Conservation (phyloP, 2,888 invertebrate genomes). For the Melipona bicolor region DNA sequence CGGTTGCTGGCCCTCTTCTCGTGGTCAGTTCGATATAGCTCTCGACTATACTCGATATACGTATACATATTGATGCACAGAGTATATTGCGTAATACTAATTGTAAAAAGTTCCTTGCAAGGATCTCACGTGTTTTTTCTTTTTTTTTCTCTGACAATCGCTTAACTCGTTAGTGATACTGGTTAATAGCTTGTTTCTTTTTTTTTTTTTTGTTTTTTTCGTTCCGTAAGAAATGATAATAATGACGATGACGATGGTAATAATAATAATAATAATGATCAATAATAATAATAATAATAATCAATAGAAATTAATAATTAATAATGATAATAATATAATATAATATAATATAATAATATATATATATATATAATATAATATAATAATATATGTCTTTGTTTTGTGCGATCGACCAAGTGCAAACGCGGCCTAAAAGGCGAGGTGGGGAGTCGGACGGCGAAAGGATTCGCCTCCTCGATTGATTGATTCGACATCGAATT, state of each 20-base stretch:
- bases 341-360: slow-evolving; percentile 61
- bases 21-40: slow-evolving; percentile 37
- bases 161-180: slow-evolving; percentile 52
- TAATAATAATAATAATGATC: slow-evolving; percentile 69
- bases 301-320: slow-evolving; percentile 71
- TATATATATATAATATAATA: slow-evolving; percentile 60
- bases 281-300: slow-evolving; percentile 70
- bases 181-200: slow-evolving; percentile 31
- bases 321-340: slow-evolving; percentile 69
- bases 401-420: slow-evolving; percentile 75
- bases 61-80: slow-evolving; percentile 65
- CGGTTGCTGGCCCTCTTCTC: slow-evolving; percentile 38
- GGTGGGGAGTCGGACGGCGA: slow-evolving; percentile 3
- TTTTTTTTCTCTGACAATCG: slow-evolving; percentile 33
- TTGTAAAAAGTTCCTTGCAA: slow-evolving; percentile 53
- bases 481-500: slow-evolving; percentile 16
- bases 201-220: slow-evolving; percentile 17
- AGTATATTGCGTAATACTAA: slow-evolving; percentile 75
- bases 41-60: too few relatives aligned
- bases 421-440: slow-evolving; percentile 54
- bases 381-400: slow-evolving; percentile 75
- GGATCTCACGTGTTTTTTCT: slow-evolving; percentile 41
- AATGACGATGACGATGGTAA: slow-evolving; percentile 25
- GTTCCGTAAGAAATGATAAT: slow-evolving; percentile 54
- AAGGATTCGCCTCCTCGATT: slow-evolving; percentile 2